phyloP scores from a whole-genome alignment of 2,888 invertebrate species.

The Drosophila cracens region DNA sequence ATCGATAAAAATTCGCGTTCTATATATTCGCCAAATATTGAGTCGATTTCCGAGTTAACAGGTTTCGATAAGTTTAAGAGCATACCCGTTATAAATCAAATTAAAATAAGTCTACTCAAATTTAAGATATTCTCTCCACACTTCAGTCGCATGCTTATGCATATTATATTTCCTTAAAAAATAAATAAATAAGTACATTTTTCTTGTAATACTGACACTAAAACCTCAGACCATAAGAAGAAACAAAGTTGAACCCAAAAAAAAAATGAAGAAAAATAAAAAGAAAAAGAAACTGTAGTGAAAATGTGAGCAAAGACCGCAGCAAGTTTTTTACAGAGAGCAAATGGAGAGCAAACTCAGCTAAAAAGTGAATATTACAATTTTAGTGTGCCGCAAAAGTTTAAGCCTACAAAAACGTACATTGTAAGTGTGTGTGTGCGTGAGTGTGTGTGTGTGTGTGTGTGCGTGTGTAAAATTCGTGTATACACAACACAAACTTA shows the following conservation, averaged over 20 bases:
- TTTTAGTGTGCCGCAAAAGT: conserved; percentile 66
- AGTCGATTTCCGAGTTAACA: not conserved
- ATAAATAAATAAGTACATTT: not conserved
- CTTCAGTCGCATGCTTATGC: not conserved
- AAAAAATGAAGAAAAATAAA: not conserved
- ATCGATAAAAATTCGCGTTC: not conserved
- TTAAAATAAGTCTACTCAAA: not conserved
- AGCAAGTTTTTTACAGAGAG: conserved; percentile 60
- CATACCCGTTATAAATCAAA: too few relatives aligned
- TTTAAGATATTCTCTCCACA: not conserved
- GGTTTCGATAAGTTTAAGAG: not conserved
- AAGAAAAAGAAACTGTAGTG: conserved; percentile 3
- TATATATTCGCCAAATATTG: not conserved
- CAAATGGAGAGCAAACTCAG: conserved; percentile 28
- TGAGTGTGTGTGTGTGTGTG: conserved; percentile 21
- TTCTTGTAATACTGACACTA: conserved; percentile 1
- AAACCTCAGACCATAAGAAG: conserved; percentile 42
- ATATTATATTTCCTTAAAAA: not conserved
- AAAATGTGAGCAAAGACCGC: conserved; percentile 54
- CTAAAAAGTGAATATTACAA: conserved; percentile 76
- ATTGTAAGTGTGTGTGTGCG: conserved; percentile 13
- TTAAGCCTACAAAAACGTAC: conserved; percentile 46
- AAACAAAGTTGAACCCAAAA: conserved; percentile 42
- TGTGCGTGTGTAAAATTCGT: conserved; percentile 44
- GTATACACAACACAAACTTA: conserved; percentile 31